phyloP scores from a whole-genome alignment of 2,888 invertebrate genomes.

The Tenthredo amoena region DNA sequence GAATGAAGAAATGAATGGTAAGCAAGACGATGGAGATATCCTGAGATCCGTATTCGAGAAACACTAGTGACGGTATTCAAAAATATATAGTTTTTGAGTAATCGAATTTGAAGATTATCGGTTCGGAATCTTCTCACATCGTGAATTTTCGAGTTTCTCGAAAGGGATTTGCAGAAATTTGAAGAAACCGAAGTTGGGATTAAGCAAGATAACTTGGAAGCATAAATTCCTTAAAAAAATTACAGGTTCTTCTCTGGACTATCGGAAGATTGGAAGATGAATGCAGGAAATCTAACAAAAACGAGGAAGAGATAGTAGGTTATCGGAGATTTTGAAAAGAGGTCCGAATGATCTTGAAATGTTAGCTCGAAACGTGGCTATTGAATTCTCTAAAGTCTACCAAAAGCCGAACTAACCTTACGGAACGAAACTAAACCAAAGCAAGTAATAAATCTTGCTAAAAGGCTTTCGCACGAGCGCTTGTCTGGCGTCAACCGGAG shows the following conservation, averaged over 20 bases:
- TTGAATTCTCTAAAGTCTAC: constrained; percentile 43
- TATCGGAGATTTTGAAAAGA: not conserved
- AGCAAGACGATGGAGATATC: not conserved
- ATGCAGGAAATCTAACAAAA: not conserved
- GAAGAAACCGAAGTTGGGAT: not conserved
- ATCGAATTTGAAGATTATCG: not conserved
- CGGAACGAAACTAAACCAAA: constrained; percentile 46
- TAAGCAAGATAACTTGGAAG: too few species aligned
- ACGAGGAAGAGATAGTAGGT: not conserved
- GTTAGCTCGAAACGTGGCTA: not conserved
- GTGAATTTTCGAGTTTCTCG: not conserved
- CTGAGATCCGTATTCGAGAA: not conserved
- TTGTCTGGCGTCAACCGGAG: constrained; percentile 66
- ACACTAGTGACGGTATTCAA: not conserved
- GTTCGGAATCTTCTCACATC: not conserved
- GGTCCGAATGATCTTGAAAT: not conserved
- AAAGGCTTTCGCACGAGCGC: constrained; percentile 67
- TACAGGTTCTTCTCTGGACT: not conserved
- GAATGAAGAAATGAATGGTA: not conserved
- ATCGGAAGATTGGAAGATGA: not conserved
- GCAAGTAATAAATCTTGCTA: constrained; percentile 71
- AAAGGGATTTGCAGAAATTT: not conserved
- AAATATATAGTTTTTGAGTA: not conserved
- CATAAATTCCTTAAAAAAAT: not conserved
- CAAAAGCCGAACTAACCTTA: constrained; percentile 40